These are phyloP conservation scores for Lanius collurio DNA, from an alignment of 2,113 vertebrate genomes.

Conservation along the genomic window DNA sequence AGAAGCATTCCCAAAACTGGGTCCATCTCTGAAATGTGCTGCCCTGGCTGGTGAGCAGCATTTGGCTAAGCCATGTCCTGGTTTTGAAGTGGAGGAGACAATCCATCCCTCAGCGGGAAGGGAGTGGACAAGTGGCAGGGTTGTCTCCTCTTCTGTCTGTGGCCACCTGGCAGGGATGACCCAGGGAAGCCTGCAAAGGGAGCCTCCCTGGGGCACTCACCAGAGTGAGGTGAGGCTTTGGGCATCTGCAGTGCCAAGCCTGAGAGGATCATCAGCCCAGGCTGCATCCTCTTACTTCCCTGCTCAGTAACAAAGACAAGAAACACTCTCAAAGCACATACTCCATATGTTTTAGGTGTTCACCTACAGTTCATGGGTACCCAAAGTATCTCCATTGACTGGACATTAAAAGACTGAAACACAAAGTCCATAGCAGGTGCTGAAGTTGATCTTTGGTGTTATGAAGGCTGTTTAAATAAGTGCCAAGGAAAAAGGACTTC, in stretches of 20 bases:
- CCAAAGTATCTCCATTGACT: background rate
- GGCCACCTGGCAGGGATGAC: background rate
- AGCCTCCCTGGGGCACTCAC: background rate
- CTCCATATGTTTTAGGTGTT: background rate
- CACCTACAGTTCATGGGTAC: background rate
- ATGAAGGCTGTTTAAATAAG: background rate
- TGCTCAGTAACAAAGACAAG: background rate
- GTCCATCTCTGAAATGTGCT: background rate
- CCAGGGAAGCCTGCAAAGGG: background rate
- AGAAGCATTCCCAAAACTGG: background rate
- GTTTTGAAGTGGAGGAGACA: background rate
- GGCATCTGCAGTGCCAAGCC: background rate
- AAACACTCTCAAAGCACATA: background rate
- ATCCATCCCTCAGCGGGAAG: accelerated
- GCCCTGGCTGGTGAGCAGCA: accelerated
- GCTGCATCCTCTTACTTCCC: background rate
- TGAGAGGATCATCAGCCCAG: background rate
- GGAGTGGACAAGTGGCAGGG: accelerated
- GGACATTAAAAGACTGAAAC: background rate
- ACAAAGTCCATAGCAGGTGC: accelerated
- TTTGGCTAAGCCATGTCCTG: background rate
- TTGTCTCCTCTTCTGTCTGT: background rate
- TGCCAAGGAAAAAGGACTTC: background rate
- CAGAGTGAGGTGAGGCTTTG: background rate
- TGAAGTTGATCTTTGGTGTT: background rate